Conservation (phyloP, 2,113 vertebrate species). For the Cheilinus undulatus region DNA sequence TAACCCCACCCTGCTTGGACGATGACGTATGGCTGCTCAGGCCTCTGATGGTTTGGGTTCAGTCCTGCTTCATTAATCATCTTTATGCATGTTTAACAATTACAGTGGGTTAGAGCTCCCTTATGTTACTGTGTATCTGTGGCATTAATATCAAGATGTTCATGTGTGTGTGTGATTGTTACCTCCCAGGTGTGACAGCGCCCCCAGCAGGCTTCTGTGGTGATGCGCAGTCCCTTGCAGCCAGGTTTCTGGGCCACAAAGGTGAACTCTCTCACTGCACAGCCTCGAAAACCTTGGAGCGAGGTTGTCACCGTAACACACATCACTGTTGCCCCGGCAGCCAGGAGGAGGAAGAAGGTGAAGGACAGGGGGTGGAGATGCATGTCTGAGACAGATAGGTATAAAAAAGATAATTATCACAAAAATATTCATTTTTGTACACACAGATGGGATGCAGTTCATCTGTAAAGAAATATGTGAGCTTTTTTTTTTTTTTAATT, state of each 20-base stretch:
- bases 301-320: slow-evolving; percentile 52
- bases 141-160: too few species aligned
- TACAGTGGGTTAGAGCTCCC: slow-evolving; percentile 11
- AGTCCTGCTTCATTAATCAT: slow-evolving; percentile 23
- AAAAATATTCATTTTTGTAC: too few species aligned
- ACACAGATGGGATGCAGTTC: too few species aligned
- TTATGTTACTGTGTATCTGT: background rate
- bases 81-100: slow-evolving; percentile 22
- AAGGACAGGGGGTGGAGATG: slow-evolving; percentile 29
- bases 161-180: slow-evolving; percentile 1
- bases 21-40: slow-evolving; percentile 28
- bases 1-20: slow-evolving; percentile 26
- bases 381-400: slow-evolving; percentile 53
- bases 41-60: slow-evolving; percentile 35
- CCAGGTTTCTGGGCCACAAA: slow-evolving; percentile 83
- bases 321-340: slow-evolving; percentile 39
- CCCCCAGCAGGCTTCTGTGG: slow-evolving; percentile 84
- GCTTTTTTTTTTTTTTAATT: background rate
- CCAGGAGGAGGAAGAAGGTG: slow-evolving; percentile 59
- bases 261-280: slow-evolving; percentile 82
- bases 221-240: slow-evolving; percentile 75
- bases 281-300: slow-evolving; percentile 79
- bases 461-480: background rate
- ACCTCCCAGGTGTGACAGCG: slow-evolving; percentile 87
- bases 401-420: background rate